A percentile compares a stretch with the other conserved stretches of the same genome.
Conservation (phyloP, 2,888 invertebrate genomes). For the Pyrrhosoma nymphula region DNA sequence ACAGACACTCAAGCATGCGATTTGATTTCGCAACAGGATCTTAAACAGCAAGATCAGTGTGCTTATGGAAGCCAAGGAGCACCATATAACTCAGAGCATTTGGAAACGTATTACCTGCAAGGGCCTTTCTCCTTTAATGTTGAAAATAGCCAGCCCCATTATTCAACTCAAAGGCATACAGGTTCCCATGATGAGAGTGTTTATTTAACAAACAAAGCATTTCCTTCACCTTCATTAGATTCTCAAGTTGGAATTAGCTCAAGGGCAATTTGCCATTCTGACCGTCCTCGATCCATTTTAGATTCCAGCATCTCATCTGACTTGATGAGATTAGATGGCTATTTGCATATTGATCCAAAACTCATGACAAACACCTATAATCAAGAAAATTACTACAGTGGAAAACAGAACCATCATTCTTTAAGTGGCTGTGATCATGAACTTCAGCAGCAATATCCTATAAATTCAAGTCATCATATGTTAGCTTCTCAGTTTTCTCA, state of each 20-base stretch:
- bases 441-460: conserved; percentile 18
- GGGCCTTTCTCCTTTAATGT: conserved; percentile 52
- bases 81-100: conserved; percentile 38
- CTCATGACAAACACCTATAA: background rate
- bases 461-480: conserved; percentile 44
- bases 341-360: conserved; percentile 48
- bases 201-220: conserved; percentile 29
- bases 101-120: conserved; percentile 58
- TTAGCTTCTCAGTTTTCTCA: conserved; percentile 34
- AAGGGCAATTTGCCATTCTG: conserved; percentile 23
- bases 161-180: conserved; percentile 28
- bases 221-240: conserved; percentile 49
- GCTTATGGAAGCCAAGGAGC: conserved; percentile 1
- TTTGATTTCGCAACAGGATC: background rate
- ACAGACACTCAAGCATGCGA: conserved; percentile 14
- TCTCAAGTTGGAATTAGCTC: conserved; percentile 50
- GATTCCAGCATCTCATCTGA: conserved; percentile 43
- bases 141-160: conserved; percentile 47
- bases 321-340: conserved; percentile 25
- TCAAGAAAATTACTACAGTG: conserved; percentile 28
- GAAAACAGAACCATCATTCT: conserved; percentile 24
- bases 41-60: conserved; percentile 52
- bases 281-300: conserved; percentile 25
- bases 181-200: conserved; percentile 29
- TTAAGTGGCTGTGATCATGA: conserved; percentile 20